Evolutionary conservation across 2,797 vertebrate genomes (phyloP), one percentile per base, ranked within the genome.

Genomic region (Sphenopsis melanotis): DNA sequence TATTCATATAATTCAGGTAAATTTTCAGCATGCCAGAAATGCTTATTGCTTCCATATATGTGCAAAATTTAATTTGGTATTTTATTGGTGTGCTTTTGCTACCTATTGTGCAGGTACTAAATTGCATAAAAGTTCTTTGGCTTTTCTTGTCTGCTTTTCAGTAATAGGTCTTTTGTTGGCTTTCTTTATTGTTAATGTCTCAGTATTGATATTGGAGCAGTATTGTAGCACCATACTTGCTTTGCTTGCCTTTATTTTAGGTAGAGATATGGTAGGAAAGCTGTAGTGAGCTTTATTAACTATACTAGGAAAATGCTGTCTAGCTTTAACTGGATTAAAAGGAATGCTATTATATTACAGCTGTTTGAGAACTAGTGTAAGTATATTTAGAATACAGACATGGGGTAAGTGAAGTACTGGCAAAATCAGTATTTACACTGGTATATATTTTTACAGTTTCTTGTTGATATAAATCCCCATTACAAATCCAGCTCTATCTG

Each of bases 1-100:
- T 98, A 98, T 98, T 98, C 98, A 95, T 98, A 98, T 98, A 98
- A 98, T 98, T 98, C 99, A 99, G 99, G 99, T 99, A 99, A 99
- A 97, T 94, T 96, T 94, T 89, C 93, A 97, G 98, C 97, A 98
- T 98, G 98, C 80, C 66, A 92, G 92, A 75, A 92, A 77, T 94
- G 88, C 96, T 96, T 96, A 89, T 66, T 95, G 97, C 97, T 96
- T 97, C 92, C 71, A 87, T 93, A 65, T 86, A 94, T 47, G 74
- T 93, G 94, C 84, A 92, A 50, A 91, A 61, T 92, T 94, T 93
- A 89, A 86, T 94, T 88, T 83, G 36, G 19, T 92, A 90, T 93
- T 96, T 92, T 95, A 30, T 95, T 83, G 41, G 53, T 97, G 91
- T 97, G 90, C 84, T 97, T 97, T 94, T 94, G 96, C 94, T 97